Evolutionary conservation across 35 echinoderm and acorn worm species (phyloP).

Genomic region (Anneissia japonica): DNA sequence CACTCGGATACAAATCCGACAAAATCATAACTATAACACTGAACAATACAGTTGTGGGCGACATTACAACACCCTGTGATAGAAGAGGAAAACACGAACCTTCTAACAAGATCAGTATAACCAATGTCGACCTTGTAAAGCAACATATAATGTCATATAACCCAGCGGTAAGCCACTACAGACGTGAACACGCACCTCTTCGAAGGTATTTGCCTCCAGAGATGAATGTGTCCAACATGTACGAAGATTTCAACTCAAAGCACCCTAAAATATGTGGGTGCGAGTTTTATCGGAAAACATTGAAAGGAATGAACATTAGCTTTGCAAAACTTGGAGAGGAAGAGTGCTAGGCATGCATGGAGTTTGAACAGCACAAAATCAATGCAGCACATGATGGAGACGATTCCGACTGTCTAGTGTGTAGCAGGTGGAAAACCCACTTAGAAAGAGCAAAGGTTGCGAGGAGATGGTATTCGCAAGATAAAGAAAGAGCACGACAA

Average conservation of each 20-base stretch:
- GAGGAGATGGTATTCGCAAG: background rate
- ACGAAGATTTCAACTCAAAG: background rate
- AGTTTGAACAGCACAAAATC: background rate
- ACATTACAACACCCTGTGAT: background rate
- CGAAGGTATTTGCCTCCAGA: background rate
- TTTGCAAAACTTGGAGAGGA: constrained; percentile 34
- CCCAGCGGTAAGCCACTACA: background rate
- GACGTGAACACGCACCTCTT: background rate
- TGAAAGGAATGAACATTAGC: background rate
- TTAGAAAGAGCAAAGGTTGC: background rate
- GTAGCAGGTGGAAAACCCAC: background rate
- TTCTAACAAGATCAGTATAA: background rate
- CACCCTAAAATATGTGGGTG: background rate
- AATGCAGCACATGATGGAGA: background rate
- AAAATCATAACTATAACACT: background rate
- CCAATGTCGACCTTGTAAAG: too few relatives aligned
- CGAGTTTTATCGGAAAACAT: background rate
- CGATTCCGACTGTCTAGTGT: background rate
- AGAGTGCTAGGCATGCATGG: constrained; percentile 3
- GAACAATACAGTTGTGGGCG: background rate
- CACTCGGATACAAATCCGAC: background rate
- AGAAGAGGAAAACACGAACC: background rate
- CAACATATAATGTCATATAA: background rate
- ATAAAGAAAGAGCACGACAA: too few relatives aligned
- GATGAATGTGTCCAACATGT: background rate